Evolutionary conservation across 2,888 invertebrate species (phyloP).

Genomic region (Dascillus cervinus): DNA sequence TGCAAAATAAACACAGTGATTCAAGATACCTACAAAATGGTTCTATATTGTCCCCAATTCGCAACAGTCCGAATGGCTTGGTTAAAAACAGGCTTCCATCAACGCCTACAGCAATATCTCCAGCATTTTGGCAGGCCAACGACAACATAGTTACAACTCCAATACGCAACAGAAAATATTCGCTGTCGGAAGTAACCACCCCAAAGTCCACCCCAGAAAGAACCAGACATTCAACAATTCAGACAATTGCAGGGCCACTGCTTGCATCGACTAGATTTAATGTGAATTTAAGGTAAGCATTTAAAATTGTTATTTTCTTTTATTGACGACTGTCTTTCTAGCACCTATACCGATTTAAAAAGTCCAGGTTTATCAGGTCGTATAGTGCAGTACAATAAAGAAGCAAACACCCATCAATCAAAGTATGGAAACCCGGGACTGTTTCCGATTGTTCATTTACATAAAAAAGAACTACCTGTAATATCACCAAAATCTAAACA

Average conservation of each 20-base stretch:
- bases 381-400: conserved; percentile 45
- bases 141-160: no score
- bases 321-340: conserved; percentile 13
- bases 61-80: background rate
- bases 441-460: conserved; percentile 46
- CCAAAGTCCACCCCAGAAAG: background rate
- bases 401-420: conserved; percentile 33
- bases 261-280: conserved; percentile 43
- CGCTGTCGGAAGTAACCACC: background rate
- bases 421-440: conserved; percentile 43
- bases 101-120: no score
- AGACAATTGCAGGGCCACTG: conserved; percentile 40
- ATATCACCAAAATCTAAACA: conserved; percentile 30
- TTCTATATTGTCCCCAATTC: background rate
- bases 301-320: conserved; percentile 1
- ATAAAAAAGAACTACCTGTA: conserved; percentile 39
- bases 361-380: conserved; percentile 47
- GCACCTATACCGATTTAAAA: conserved; percentile 45
- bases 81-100: background rate
- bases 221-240: conserved; percentile 24
- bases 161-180: no score
- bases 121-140: no score
- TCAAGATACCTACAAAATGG: background rate
- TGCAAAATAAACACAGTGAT: background rate
- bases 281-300: conserved; percentile 40